Evolutionary conservation across 2,888 invertebrate species (phyloP).

Genomic region (Melanostoma scalare): DNA sequence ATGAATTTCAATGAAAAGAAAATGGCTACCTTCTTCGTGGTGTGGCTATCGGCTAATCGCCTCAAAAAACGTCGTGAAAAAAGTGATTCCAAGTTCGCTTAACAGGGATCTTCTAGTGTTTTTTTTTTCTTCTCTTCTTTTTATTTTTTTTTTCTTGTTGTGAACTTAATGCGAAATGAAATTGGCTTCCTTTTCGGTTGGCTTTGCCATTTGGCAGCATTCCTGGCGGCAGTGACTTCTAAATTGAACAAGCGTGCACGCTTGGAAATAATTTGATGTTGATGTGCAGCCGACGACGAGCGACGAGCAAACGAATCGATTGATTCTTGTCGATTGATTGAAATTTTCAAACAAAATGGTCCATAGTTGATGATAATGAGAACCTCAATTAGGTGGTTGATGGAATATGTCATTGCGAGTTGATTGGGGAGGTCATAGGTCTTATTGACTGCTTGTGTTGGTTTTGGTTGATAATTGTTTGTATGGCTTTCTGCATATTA

Average conservation of each 20-base stretch:
- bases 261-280: constrained; percentile 48
- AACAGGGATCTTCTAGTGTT: too few relatives aligned
- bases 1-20: too few relatives aligned
- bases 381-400: constrained; percentile 59
- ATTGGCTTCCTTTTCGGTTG: constrained; percentile 63
- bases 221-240: constrained; percentile 17
- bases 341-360: constrained; percentile 38
- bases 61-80: too few relatives aligned
- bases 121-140: constrained; percentile 12
- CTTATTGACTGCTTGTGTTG: background rate
- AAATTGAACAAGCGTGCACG: constrained; percentile 41
- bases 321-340: constrained; percentile 56
- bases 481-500: too few relatives aligned
- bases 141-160: constrained; percentile 18
- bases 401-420: constrained; percentile 28
- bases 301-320: constrained; percentile 27
- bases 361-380: constrained; percentile 57
- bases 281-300: constrained; percentile 14
- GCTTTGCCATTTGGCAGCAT: background rate
- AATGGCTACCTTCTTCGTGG: too few relatives aligned
- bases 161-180: constrained; percentile 63
- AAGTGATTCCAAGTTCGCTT: too few relatives aligned
- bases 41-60: too few relatives aligned
- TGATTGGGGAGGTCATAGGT: background rate
- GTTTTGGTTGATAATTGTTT: background rate